These are phyloP conservation scores for Aptenodytes forsteri DNA, from an alignment of 2,113 vertebrate genomes.

Conservation along the genomic window DNA sequence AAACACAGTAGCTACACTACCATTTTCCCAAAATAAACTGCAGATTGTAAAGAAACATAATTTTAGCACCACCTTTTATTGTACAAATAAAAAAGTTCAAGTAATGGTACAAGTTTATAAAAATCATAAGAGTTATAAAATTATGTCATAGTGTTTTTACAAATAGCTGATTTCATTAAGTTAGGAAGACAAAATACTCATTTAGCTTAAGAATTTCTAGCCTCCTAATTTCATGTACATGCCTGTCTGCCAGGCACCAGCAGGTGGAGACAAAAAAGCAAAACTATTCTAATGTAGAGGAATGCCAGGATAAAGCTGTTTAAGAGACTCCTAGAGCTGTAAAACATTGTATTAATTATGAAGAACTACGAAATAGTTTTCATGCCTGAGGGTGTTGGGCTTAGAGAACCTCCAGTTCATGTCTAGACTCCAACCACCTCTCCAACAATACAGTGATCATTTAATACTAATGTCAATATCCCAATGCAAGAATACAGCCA, in stretches of 20 bases:
- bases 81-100: constrained; percentile 26
- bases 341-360: neutral
- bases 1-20: neutral
- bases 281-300: neutral
- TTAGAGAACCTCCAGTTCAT: neutral
- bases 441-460: neutral
- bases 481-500: neutral
- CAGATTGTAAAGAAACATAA: constrained; percentile 25
- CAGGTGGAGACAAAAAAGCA: constrained; percentile 53
- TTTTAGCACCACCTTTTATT: constrained; percentile 39
- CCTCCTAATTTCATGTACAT: neutral
- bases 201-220: neutral
- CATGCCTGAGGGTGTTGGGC: neutral
- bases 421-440: neutral
- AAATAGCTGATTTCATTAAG: neutral
- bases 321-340: neutral
- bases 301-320: neutral
- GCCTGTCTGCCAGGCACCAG: neutral
- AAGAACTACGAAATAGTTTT: neutral
- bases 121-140: neutral
- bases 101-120: constrained; percentile 7
- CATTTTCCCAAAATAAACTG: neutral
- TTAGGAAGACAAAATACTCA: neutral
- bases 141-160: neutral
- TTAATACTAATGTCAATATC: neutral